Evolutionary conservation across 2,113 vertebrate genomes (phyloP).

Genomic region (Dipodomys merriami): DNA sequence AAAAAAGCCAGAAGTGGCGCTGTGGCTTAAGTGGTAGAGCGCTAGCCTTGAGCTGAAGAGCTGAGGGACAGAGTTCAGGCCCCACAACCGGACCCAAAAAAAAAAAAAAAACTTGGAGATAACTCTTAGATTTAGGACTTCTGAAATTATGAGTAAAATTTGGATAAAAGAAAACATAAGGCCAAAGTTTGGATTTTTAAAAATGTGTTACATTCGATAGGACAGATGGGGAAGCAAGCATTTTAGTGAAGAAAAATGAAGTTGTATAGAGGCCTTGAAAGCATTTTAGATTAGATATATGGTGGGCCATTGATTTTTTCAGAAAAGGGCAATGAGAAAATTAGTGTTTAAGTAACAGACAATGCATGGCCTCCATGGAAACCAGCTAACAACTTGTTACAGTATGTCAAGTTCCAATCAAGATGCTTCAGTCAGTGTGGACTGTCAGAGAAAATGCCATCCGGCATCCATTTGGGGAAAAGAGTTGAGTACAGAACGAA

Average conservation of each 20-base stretch:
- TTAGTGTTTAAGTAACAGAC: neutral
- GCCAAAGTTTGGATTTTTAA: neutral
- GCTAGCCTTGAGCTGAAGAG: too few relatives aligned
- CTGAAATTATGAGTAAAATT: too few relatives aligned
- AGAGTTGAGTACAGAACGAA: neutral
- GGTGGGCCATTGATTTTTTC: neutral
- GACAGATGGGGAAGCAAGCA: neutral
- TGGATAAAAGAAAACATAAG: neutral
- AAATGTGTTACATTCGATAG: neutral
- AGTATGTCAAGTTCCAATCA: neutral
- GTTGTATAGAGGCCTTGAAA: neutral
- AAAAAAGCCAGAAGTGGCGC: too few relatives aligned
- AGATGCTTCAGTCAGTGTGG: neutral
- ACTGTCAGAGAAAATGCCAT: neutral
- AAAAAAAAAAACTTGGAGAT: neutral
- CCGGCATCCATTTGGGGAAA: too few relatives aligned
- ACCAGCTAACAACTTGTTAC: neutral
- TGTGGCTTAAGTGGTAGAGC: too few relatives aligned
- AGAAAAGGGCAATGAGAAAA: neutral
- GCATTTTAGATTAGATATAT: neutral
- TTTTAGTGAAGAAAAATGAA: neutral
- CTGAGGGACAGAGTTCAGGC: too few relatives aligned
- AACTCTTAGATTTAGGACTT: too few relatives aligned
- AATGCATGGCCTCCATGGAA: neutral
- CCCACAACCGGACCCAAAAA: too few relatives aligned